Base-by-base conservation (phyloP, 2,888 invertebrate genomes). In the Coecobrya sp. region DNA sequence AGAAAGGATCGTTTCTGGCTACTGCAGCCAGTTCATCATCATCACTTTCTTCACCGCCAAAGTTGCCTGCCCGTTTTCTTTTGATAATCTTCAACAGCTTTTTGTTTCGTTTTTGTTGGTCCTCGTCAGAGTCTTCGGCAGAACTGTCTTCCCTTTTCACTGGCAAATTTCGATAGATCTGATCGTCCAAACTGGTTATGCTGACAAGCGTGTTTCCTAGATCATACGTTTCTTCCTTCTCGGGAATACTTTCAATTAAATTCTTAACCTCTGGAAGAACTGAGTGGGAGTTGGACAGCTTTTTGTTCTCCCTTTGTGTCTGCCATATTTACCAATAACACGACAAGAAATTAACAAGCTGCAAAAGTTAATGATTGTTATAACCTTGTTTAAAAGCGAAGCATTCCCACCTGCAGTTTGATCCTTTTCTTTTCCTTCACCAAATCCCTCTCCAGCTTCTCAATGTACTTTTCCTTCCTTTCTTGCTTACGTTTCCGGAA, bases 231-330 rank as follows among this genome's bases (percentile, higher is more conserved):
- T 94, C 92, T n/a, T 81, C 82, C 42, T 55, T 86, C 42, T 88
- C 92, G 3, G 89, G 90, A 82, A 65, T 87, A 27, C 87, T 88
- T 5, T 91, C 93, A 42, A 94, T 90, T 13, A 94, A 49, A 49
- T 89, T 93, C 86, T 94, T 92, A 2, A 95, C 94, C 88, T 95
- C 95, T 5, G 95, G 95, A 30, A 95, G 93, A n/a, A 94, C 87
- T 27, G 91, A 62, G 70, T 95, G 94, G 1, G 94, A 95, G 76
- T 87, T 94, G 8, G 94, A 94, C 7, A 92, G 13, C 62, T 94
- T 94, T 36, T 94, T 94, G 0, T 89, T 81, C 16, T 90, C 86
- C 45, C 93, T 86, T 62, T 91, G 85, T 2, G 93, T 94, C 95
- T 94, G 49, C n/a, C n/a, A n/a, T 13, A 49, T 13, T n/a, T n/a